Evolutionary conservation across 2,888 invertebrate species (phyloP).

Genomic region (Timema cristinae): DNA sequence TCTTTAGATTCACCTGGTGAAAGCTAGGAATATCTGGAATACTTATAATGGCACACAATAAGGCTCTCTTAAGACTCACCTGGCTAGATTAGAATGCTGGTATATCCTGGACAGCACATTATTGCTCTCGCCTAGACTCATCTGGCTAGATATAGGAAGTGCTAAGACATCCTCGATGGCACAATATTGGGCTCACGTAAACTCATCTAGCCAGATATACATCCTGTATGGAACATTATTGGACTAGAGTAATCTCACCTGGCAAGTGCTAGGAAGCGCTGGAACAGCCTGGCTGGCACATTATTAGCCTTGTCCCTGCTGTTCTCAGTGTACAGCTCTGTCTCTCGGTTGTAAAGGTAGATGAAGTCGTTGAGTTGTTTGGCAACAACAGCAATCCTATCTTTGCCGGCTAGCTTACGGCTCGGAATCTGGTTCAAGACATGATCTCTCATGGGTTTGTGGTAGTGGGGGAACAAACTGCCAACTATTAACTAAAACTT

Average conservation of each 20-base stretch:
- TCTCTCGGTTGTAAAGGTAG: conserved; percentile 77
- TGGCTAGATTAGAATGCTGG: too few relatives aligned
- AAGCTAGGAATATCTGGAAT: too few relatives aligned
- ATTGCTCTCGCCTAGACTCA: too few relatives aligned
- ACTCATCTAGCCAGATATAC: conserved; percentile 51
- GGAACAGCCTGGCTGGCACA: conserved; percentile 52
- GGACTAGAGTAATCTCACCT: conserved; percentile 43
- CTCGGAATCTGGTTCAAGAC: conserved; percentile 57
- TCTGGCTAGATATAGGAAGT: neutral
- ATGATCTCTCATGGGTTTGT: neutral
- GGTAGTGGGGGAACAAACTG: too few relatives aligned
- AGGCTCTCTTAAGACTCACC: too few relatives aligned
- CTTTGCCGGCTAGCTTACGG: conserved; percentile 70
- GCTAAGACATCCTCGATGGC: neutral
- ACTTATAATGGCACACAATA: too few relatives aligned
- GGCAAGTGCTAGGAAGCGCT: conserved; percentile 57
- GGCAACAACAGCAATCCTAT: conserved; percentile 76
- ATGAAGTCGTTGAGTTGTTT: conserved; percentile 81
- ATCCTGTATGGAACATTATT: neutral
- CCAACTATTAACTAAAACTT: too few relatives aligned
- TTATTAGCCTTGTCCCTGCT: conserved; percentile 61
- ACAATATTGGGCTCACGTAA: neutral
- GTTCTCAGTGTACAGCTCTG: conserved; percentile 66
- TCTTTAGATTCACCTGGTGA: too few relatives aligned
- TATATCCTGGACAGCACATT: too few relatives aligned